Conservation (phyloP, 2,797 vertebrate species). For the Pseudocheirus occidentalis region DNA sequence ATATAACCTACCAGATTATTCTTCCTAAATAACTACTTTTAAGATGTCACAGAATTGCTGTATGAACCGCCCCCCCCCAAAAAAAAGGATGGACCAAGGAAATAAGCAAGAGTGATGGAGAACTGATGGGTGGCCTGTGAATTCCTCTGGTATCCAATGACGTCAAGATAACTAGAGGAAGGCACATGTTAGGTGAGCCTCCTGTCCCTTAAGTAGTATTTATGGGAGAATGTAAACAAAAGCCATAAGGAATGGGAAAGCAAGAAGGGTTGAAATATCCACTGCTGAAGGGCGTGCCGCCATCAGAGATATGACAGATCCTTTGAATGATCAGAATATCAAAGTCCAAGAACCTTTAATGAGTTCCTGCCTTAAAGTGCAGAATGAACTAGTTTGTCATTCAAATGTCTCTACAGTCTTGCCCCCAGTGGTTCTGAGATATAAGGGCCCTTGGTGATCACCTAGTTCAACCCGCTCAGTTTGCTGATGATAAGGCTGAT, state of each 20-base stretch:
- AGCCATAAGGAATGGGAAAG: neutral
- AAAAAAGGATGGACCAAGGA: neutral
- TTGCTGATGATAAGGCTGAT: neutral
- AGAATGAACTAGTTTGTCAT: neutral
- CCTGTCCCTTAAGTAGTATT: neutral
- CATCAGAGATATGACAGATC: neutral
- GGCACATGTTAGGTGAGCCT: neutral
- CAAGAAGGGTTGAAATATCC: neutral
- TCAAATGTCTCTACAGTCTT: neutral
- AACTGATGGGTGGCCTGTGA: neutral
- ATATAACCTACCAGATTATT: neutral
- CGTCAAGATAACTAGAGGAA: neutral
- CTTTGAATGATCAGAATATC: neutral
- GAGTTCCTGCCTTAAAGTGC: neutral
- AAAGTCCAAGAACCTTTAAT: neutral
- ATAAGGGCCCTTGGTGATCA: neutral
- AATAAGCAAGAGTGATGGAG: neutral
- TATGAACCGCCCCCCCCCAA: neutral
- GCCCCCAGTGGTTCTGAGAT: neutral
- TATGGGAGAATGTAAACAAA: neutral
- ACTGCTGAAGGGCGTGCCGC: neutral
- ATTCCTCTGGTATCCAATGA: neutral
- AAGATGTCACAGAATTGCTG: neutral
- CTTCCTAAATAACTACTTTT: neutral
- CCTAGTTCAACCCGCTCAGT: neutral